Base-by-base conservation (phyloP, 1,140 invertebrate genomes). In the Tetraneura akinire region DNA sequence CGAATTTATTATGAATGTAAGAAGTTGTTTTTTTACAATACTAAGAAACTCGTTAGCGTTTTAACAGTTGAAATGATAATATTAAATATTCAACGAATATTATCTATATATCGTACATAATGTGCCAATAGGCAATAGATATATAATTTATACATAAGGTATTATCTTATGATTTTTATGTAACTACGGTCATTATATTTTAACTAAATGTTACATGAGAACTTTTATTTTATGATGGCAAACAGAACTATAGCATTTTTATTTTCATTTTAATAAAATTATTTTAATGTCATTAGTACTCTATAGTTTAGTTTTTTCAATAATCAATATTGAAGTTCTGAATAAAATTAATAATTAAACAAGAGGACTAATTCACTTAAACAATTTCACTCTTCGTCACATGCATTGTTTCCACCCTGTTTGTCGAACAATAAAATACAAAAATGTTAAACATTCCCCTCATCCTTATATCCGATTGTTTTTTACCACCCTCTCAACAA, bases 361-460 rank as follows among this genome's bases (percentile, higher is more conserved):
- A 13, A 45, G 42, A 21, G 37, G 66, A 21, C 13, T 68, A 68
- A 68, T 68, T 68, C 66, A 47, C 42, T 68, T 45, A 26, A 45
- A 68, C 45, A 1, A 68, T 68, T 21, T 47, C 23, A 18, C 42
- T 47, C 66, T 23, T 68, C 37, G 37, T 68, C 64, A 68, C 42
- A 47, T 3, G 14, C 14, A 68, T 68, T 68, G 66, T 68, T 47
- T 68, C 13, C 42, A 45, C 66, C 21, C 66, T 21, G 14, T 68
- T 68, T 47, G 42, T 45, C 14, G 66, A 47, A 68, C 66, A 47
- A 68, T 68, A 68, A 16, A 47, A 47, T 45, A 68, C 32, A 37
- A 68, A 68, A 45, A 66, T 14, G 32, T 21, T 68, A 14, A 45
- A 68, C 37, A 45, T 68, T 68, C n/a, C 21, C 64, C 13, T 5